A percentile compares a stretch with the other conserved stretches of the same genome.
phyloP scores from a whole-genome alignment of 2,113 vertebrate species.

The Dasyurus viverrinus region DNA sequence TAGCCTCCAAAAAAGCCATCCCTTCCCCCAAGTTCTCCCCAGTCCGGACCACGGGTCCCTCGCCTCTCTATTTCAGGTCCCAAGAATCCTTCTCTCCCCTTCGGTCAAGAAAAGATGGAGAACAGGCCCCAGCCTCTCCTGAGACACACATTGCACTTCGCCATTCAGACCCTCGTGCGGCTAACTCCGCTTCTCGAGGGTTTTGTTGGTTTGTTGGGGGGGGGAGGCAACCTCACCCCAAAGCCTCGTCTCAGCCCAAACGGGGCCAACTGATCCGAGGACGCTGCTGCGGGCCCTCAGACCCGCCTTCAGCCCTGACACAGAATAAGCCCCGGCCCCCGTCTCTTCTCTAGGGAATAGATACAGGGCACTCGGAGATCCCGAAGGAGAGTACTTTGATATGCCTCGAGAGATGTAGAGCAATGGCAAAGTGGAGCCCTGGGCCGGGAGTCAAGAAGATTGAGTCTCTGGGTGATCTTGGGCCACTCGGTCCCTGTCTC shows the following conservation, averaged over 20 bases:
- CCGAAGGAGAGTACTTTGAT: constrained; percentile 11
- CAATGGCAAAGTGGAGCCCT: background rate
- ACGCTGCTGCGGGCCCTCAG: background rate
- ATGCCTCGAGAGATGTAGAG: background rate
- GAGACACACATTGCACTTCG: background rate
- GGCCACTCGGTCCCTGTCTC: constrained; percentile 27
- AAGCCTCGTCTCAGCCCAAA: background rate
- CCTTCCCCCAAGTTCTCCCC: background rate
- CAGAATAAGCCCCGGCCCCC: background rate
- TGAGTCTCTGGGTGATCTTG: background rate
- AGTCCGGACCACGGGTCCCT: background rate
- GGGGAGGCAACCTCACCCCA: background rate
- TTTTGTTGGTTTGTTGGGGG: background rate
- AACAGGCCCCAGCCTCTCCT: background rate
- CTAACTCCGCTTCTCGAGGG: background rate
- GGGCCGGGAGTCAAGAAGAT: background rate
- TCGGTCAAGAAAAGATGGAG: background rate
- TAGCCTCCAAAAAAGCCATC: constrained; percentile 26
- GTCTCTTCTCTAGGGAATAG: background rate
- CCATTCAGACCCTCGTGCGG: too few relatives aligned
- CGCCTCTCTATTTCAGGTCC: rapidly evolving
- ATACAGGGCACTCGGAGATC: background rate
- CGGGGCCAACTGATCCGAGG: background rate
- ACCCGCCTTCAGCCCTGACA: background rate
- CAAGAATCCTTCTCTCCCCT: background rate